A percentile compares a stretch with the other conserved stretches of the same genome.
Conservation (phyloP, 2,888 invertebrate species). For the Stenotaenia linearis region DNA sequence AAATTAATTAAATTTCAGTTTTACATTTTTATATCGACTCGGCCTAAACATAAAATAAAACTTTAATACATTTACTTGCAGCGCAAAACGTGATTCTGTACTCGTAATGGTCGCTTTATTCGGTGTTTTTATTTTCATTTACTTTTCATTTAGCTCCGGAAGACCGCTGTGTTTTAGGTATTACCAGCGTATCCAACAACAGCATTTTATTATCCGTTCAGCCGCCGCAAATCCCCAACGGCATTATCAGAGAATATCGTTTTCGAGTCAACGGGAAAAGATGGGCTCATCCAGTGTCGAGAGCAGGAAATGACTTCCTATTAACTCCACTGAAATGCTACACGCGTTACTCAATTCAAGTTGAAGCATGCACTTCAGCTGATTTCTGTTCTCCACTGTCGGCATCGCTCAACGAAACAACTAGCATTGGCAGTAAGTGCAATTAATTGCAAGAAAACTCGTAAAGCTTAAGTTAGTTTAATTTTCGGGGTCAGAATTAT, state of each 20-base stretch:
- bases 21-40: no score
- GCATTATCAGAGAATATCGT: conserved; percentile 30
- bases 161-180: conserved; percentile 1
- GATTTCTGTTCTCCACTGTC: conserved; percentile 57
- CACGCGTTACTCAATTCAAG: conserved; percentile 38
- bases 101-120: no score
- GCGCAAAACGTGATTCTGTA: no score
- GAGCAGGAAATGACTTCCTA: not conserved
- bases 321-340: conserved; percentile 15
- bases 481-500: no score
- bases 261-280: conserved; percentile 1
- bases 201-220: conserved; percentile 34
- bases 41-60: no score
- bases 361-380: conserved; percentile 52
- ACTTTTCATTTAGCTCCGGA: conserved; percentile 28
- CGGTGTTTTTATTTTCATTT: not conserved
- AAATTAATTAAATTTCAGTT: no score
- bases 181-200: conserved; percentile 30
- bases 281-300: not conserved
- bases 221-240: conserved; percentile 36
- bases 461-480: no score
- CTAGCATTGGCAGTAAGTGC: conserved; percentile 59
- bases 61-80: no score
- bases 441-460: no score
- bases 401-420: conserved; percentile 53